phyloP scores from a whole-genome alignment of 1,140 invertebrate species.

The Littorina saxatilis region DNA sequence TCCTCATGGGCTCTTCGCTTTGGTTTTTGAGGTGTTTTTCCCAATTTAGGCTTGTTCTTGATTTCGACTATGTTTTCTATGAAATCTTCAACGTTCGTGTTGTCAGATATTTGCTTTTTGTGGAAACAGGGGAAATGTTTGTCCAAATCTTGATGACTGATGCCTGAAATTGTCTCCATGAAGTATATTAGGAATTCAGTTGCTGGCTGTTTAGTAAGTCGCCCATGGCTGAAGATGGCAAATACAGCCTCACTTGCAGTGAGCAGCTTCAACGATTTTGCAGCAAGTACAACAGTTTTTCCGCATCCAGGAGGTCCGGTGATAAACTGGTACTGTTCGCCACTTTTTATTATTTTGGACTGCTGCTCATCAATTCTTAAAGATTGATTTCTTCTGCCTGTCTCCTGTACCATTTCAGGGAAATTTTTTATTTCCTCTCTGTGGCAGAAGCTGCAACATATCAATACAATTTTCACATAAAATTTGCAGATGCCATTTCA shows the following conservation, averaged over 20 bases:
- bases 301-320: conserved; percentile 6
- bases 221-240: not conserved
- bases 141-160: not conserved
- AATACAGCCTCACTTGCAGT: not conserved
- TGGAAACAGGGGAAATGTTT: not conserved
- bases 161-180: not conserved
- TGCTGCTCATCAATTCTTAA: not conserved
- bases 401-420: not conserved
- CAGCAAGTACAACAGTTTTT: conserved; percentile 8
- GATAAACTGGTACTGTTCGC: conserved; percentile 9
- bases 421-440: not conserved
- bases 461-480: too few species aligned
- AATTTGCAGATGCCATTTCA: too few species aligned
- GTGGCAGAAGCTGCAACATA: conserved; percentile 9
- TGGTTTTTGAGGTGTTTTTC: not conserved
- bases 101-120: not conserved
- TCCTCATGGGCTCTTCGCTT: not conserved
- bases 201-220: conserved; percentile 3
- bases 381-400: not conserved
- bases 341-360: not conserved
- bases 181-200: not conserved
- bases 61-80: not conserved
- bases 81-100: not conserved
- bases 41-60: not conserved
- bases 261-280: not conserved